These are phyloP conservation scores for Chromoteleia sp. DNA, from an alignment of 2,888 invertebrate genomes.

Conservation along the genomic window DNA sequence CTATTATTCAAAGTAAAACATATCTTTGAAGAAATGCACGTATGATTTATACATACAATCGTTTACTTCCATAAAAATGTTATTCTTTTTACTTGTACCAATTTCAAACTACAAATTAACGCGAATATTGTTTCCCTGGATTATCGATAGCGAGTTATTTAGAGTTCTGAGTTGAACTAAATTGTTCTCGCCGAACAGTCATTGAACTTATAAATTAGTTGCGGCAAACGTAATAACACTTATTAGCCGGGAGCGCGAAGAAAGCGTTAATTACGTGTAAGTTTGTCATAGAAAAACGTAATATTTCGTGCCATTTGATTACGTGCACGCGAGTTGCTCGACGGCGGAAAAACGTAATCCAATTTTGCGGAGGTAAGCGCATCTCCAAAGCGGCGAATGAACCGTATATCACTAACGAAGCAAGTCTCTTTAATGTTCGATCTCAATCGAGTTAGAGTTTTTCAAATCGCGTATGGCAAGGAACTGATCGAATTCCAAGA, in stretches of 20 bases:
- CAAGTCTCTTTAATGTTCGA: constrained; percentile 58
- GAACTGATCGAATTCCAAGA: constrained; percentile 51
- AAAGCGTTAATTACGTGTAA: constrained; percentile 33
- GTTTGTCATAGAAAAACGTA: constrained; percentile 47
- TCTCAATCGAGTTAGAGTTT: constrained; percentile 58
- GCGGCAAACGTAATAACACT: constrained; percentile 23
- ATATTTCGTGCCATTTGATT: constrained; percentile 52
- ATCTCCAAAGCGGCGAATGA: constrained; percentile 42
- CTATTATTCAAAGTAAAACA: no score
- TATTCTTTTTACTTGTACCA: no score
- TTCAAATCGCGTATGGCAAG: constrained; percentile 36
- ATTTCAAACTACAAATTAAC: no score
- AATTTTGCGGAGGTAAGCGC: constrained; percentile 53
- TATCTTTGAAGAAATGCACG: no score
- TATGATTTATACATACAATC: no score
- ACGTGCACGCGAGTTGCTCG: constrained; percentile 20
- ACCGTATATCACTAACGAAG: constrained; percentile 55
- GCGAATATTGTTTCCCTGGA: no score
- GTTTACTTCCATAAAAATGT: no score
- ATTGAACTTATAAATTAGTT: constrained; percentile 46
- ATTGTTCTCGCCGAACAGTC: constrained; percentile 10
- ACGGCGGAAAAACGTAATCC: constrained; percentile 41
- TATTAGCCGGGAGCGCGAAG: constrained; percentile 22
- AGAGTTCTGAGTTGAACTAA: constrained; percentile 7
- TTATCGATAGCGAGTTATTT: no score